Base-by-base conservation (phyloP, 53 echinoderm and acorn worm genomes). In the Echinometra lucunter region DNA sequence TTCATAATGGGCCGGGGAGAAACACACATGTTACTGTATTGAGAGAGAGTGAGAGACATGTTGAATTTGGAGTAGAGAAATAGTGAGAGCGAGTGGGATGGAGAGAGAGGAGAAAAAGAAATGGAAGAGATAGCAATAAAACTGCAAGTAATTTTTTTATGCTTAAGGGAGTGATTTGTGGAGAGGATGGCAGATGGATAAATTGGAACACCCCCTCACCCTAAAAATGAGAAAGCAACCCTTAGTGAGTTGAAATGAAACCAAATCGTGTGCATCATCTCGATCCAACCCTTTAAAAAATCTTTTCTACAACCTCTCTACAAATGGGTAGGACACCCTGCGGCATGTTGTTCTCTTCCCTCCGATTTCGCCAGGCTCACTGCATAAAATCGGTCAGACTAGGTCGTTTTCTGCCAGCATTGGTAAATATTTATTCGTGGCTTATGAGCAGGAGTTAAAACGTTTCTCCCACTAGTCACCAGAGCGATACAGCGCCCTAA, bases 391-490 rank as follows among this genome's bases (percentile, higher is more conserved):
- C 63, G 60, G 89, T 89, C 57, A 35, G 60, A 60, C 89, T 37
- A 21, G 38, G 89, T 60, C 89, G 89, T 60, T 89, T 89, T 89
- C 57, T 89, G 35, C 89, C 89, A 57, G 57, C 89, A 60, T 57
- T 9, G 63, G 89, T 89, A 89, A 89, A 89, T 89, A 89, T 89
- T 89, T 89, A 89, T 89, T 21, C 37, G 28, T n/a, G 28, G 58
- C 57, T 89, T 57, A 58, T 19, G 89, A 89, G 89, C 3, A 60
- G 89, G 57, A 89, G 60, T 85, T 85, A 85, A 85, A 85, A 85
- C 85, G 45, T 85, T 82, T 85, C 85, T 85, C 85, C 27, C 25
- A 12, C 85, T 23, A 47, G 85, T 85, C 85, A 49, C 49, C 49
- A 28, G n/a, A 85, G n/a, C 30, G 40, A 78, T 85, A 37, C 30